A percentile compares a stretch with the other conserved stretches of the same genome.
Evolutionary conservation across 2,797 vertebrate genomes (phyloP).

Genomic region (Myiotriccus ornatus): DNA sequence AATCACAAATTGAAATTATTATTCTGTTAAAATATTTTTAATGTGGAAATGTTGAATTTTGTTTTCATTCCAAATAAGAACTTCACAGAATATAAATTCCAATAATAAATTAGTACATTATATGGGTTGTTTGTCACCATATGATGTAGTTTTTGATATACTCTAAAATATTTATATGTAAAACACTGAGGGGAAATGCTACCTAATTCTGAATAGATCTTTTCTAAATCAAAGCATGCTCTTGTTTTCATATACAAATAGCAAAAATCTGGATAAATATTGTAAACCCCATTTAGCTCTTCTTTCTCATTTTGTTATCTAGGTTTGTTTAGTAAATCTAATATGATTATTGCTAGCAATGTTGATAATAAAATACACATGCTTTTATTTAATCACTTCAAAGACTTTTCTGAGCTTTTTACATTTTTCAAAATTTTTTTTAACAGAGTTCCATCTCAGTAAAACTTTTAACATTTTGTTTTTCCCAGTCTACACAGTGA

Average conservation of each 20-base stretch:
- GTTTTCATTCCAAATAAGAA: not conserved
- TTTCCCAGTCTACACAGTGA: not conserved
- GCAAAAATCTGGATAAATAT: not conserved
- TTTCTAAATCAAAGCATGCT: not conserved
- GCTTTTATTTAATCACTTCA: not conserved
- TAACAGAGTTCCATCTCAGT: not conserved
- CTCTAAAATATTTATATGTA: not conserved
- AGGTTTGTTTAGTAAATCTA: too few species aligned
- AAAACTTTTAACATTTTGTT: not conserved
- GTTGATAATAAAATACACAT: not conserved
- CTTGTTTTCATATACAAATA: not conserved
- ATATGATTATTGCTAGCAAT: not conserved
- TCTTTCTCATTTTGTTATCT: not conserved
- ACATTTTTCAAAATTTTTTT: not conserved
- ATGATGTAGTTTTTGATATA: not conserved
- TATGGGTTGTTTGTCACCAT: not conserved
- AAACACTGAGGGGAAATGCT: not conserved
- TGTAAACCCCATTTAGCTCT: not conserved
- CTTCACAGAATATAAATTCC: not conserved
- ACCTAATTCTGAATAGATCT: not conserved
- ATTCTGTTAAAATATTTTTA: not conserved
- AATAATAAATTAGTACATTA: not conserved
- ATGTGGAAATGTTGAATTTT: not conserved
- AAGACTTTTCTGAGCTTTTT: not conserved
- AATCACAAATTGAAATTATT: not conserved